Evolutionary conservation across 1,140 invertebrate genomes (phyloP).

Genomic region (Cyclina sinensis): DNA sequence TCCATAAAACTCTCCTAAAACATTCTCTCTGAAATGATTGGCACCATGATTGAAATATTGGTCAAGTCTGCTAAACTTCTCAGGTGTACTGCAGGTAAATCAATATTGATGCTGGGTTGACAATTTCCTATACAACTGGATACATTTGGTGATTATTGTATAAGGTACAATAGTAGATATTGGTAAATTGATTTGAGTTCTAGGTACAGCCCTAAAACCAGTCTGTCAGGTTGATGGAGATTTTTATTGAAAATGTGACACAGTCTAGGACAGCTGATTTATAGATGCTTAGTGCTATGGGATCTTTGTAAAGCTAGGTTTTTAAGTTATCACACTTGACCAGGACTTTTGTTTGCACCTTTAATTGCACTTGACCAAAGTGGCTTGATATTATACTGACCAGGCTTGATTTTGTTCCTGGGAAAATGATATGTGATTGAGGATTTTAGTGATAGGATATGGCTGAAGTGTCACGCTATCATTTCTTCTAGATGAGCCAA

Average conservation of each 20-base stretch:
- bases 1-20: not conserved
- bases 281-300: not conserved
- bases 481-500: not conserved
- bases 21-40: not conserved
- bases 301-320: not conserved
- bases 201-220: not conserved
- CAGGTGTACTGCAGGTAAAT: not conserved
- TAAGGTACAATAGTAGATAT: constrained; percentile 40
- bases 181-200: constrained; percentile 49
- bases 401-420: not conserved
- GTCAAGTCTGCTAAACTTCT: not conserved
- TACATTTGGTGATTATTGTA: constrained; percentile 40
- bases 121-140: not conserved
- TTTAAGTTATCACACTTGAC: not conserved
- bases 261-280: not conserved
- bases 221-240: not conserved
- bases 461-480: not conserved
- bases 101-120: constrained; percentile 21
- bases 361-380: not conserved
- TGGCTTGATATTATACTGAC: not conserved
- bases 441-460: not conserved
- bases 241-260: not conserved
- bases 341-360: not conserved
- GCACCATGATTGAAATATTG: not conserved
- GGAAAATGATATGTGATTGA: constrained; percentile 3